Evolutionary conservation across 1,140 invertebrate genomes (phyloP).

Genomic region (Zaprionus vittiger): DNA sequence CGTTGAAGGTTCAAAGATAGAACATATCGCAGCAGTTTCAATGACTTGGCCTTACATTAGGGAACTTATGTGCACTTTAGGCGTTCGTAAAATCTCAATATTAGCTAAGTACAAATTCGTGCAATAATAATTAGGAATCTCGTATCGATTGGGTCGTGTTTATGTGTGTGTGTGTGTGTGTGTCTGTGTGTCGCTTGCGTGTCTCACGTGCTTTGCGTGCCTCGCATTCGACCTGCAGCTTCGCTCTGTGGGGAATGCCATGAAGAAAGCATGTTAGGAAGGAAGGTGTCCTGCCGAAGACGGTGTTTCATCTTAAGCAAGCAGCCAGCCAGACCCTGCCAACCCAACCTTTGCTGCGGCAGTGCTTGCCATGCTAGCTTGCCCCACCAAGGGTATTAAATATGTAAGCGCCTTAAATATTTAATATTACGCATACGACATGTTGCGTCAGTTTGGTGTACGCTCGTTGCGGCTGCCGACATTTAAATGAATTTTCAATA

Average conservation of each 20-base stretch:
- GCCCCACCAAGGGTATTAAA: slow-evolving; percentile 50
- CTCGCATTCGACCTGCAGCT: slow-evolving; percentile 2
- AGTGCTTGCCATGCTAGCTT: background rate
- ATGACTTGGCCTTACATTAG: background rate
- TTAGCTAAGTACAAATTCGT: background rate
- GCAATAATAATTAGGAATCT: slow-evolving; percentile 29
- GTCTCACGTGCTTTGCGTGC: slow-evolving; percentile 19
- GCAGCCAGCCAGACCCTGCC: slow-evolving; percentile 2
- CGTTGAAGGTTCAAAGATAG: too few relatives aligned
- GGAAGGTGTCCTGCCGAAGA: background rate
- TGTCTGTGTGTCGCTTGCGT: background rate
- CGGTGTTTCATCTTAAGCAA: slow-evolving; percentile 21
- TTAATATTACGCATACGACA: slow-evolving; percentile 79
- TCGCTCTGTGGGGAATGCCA: background rate
- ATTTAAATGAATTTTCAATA: slow-evolving; percentile 81
- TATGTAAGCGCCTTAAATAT: slow-evolving; percentile 77
- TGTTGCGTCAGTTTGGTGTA: slow-evolving; percentile 56
- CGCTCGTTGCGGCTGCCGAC: slow-evolving; percentile 39
- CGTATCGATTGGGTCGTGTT: slow-evolving; percentile 3
- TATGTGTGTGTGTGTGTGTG: background rate
- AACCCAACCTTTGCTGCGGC: background rate
- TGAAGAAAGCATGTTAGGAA: background rate
- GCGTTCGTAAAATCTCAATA: background rate
- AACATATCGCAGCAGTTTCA: background rate
- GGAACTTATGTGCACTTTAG: background rate